Base-by-base conservation (phyloP, 2,888 invertebrate species). In the Tiliacea aurago region DNA sequence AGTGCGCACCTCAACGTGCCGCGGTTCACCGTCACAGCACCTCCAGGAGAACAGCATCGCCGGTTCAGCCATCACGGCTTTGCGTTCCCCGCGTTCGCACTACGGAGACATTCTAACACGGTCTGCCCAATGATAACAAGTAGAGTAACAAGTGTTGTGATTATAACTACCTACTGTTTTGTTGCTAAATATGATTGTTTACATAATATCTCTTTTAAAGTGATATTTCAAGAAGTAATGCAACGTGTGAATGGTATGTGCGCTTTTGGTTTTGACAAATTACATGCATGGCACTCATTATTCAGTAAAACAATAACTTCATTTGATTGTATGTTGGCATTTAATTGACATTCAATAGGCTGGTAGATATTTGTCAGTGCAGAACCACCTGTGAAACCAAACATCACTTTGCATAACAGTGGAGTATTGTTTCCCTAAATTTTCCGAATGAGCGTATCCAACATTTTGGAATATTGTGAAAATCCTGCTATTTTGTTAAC, bases 51-150 rank as follows among this genome's bases (percentile, higher is more conserved):
- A 91, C 91, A 97, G 91, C 91, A 96, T 90, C 97, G 96, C 90
- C 90, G 96, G 90, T 89, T 94, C 93, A 94, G 96, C 94, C 94
- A 55, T 6, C 28, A 94, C 93, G 94, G 96, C 89, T 94, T 94
- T 91, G 92, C 94, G 63, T 95, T 96, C 91, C 97, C 97, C 93
- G 97, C 97, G 90, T 97, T 98, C 90, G 97, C 97, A 76, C 96
- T 98, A 67, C 96, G 98, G 78, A 97, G 98, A 86, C 97, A 97
- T 94, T 94, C 97, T 92, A 97, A 95, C 89, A 96, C 97, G 97
- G 98, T 98, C 97, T 97, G 97, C 96, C 90, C 84, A 88, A 87
- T 87, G 88, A 91, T 89, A 87, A 86, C 88, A 89, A 90, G 91
- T 92, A 91, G 87, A 88, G 69, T 80, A 84, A 81, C 87, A 72